These are phyloP conservation scores for Ctenicera cuprea DNA, from an alignment of 2,888 invertebrate genomes.

Conservation along the genomic window DNA sequence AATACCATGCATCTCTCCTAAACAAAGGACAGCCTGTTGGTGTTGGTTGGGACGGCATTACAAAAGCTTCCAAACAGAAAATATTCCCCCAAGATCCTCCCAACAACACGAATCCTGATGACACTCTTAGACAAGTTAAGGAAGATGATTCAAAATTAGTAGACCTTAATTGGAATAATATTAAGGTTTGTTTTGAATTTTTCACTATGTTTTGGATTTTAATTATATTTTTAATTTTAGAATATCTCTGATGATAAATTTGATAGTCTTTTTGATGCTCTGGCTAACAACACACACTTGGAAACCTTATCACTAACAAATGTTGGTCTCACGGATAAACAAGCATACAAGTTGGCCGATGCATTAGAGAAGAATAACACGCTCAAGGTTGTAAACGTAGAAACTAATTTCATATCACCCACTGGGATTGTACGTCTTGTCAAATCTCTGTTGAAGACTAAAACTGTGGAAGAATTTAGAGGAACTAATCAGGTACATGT, in stretches of 20 bases:
- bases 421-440: constrained; percentile 90
- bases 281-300: constrained; percentile 93
- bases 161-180: constrained; percentile 99
- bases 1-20: constrained; percentile 96
- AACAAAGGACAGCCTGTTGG: constrained; percentile 95
- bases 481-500: constrained; percentile 95
- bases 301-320: constrained; percentile 95
- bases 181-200: constrained; percentile 84
- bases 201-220: not conserved
- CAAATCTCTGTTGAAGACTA: constrained; percentile 89
- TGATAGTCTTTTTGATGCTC: constrained; percentile 89
- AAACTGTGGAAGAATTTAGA: constrained; percentile 94
- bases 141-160: constrained; percentile 91
- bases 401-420: constrained; percentile 98
- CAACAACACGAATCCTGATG: constrained; percentile 96
- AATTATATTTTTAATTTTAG: constrained; percentile 74
- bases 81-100: constrained; percentile 95
- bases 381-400: constrained; percentile 90
- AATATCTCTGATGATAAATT: constrained; percentile 98
- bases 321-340: constrained; percentile 93
- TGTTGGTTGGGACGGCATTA: constrained; percentile 95
- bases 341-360: constrained; percentile 87
- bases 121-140: constrained; percentile 91
- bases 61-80: constrained; percentile 95
- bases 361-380: constrained; percentile 88